Conservation (phyloP, 2,888 invertebrate genomes). For the Fragum sueziense region DNA sequence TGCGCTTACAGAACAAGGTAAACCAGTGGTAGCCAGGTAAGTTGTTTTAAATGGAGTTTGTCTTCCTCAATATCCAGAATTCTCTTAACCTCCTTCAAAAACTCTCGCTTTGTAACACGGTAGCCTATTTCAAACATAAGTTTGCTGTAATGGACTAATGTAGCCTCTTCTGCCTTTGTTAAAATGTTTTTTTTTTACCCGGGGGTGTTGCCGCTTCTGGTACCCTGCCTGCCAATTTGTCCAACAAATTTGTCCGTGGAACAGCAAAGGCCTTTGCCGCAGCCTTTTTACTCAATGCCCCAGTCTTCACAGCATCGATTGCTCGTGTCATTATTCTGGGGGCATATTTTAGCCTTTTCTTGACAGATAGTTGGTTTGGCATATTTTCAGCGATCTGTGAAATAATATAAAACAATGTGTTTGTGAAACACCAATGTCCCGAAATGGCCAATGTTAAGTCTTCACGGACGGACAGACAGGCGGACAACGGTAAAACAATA, state of each 20-base stretch:
- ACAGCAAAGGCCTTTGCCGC: slow-evolving; percentile 4
- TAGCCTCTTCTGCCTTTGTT: slow-evolving; percentile 21
- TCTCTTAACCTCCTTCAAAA: slow-evolving; percentile 20
- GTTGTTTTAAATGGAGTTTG: slow-evolving; percentile 29
- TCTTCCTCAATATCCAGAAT: slow-evolving; percentile 18
- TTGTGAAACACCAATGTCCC: too few species aligned
- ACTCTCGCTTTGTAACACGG: slow-evolving; percentile 15
- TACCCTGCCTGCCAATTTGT: slow-evolving; percentile 29
- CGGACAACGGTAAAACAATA: too few species aligned
- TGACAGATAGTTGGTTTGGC: too few species aligned
- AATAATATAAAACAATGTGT: too few species aligned
- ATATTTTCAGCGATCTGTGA: too few species aligned
- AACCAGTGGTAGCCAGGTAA: slow-evolving; percentile 27
- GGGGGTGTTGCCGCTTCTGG: background rate
- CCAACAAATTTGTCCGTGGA: slow-evolving; percentile 16
- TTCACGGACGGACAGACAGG: too few species aligned
- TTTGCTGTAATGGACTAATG: slow-evolving; percentile 17
- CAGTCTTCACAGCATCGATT: background rate
- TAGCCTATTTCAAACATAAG: slow-evolving; percentile 31
- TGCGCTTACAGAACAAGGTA: background rate
- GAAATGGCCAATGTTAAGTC: too few species aligned
- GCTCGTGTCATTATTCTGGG: too few species aligned
- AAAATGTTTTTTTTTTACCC: slow-evolving; percentile 15
- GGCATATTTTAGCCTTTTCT: too few species aligned
- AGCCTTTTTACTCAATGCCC: slow-evolving; percentile 6